Percentiles rank a stretch among this genome's conserved stretches.
These are phyloP conservation scores for Halocynthia roretzi DNA, from an alignment of 23 tunicate species.

Conservation along the genomic window DNA sequence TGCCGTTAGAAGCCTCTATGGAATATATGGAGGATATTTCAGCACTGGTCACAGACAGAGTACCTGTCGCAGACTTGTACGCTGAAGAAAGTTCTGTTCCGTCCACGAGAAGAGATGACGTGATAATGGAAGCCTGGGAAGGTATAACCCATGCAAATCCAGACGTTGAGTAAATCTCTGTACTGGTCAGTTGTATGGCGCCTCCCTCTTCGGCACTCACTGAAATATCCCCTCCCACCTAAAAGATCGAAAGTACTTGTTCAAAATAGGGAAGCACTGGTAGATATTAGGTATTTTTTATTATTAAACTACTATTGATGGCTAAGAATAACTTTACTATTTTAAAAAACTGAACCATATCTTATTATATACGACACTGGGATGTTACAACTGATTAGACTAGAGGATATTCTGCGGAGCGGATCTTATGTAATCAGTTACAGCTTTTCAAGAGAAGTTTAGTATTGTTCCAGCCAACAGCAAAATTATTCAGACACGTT, in stretches of 20 bases:
- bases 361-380: too few relatives aligned
- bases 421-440: too few relatives aligned
- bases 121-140: background rate
- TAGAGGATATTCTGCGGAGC: too few relatives aligned
- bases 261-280: too few relatives aligned
- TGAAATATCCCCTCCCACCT: conserved; percentile 7
- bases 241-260: background rate
- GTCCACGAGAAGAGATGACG: background rate
- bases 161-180: background rate
- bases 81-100: background rate
- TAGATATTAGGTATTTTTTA: too few relatives aligned
- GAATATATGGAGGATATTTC: conserved; percentile 31
- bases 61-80: background rate
- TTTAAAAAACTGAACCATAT: too few relatives aligned
- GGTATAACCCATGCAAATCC: conserved; percentile 19
- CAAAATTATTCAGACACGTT: too few relatives aligned
- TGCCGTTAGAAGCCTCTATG: conserved; percentile 29
- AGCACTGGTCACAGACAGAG: conserved; percentile 3
- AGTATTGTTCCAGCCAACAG: too few relatives aligned
- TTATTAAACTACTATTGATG: too few relatives aligned
- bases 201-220: conserved; percentile 8
- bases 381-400: too few relatives aligned
- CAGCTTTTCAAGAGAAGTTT: too few relatives aligned
- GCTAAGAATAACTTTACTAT: too few relatives aligned
- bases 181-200: background rate